Base-by-base conservation (phyloP, 30 jellyfish, hydroid and myxozoan species). In the Aurelia sp. region DNA sequence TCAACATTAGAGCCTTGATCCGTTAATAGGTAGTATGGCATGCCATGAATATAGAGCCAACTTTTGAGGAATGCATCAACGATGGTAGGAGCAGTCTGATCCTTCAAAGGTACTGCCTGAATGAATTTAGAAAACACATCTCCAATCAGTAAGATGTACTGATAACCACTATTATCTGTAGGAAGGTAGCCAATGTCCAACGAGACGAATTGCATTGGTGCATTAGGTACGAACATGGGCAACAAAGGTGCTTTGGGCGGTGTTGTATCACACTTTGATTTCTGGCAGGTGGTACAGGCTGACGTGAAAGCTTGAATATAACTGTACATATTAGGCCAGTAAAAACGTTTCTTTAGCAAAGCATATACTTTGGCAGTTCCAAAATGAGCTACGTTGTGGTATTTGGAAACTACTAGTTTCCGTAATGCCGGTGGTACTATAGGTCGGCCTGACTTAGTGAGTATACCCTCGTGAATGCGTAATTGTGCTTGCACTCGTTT, bases 161-260 rank as follows among this genome's bases (percentile, higher is more conserved):
- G 85, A 72, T 67, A 82, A 40, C 92, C 92, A 59, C 72, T 20
- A 30, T 51, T 13, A 52, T 75, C 90, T 17, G 61, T 62, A 12
- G 90, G 96, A 18, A 86, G 50, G 64, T 62, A 44, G 19, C 90
- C 84, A 21, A 86, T 74, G 61, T 86, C 96, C 55, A 86, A 13
- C 21, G 84, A 76, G 13, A 86, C 73, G 20, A 76, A 51, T 33
- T 80, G 90, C 90, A 64, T 80, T 48, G 90, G 90, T 35, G 84
- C 94, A 17, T 72, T 24, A 18, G 88, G 88, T 11, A 84, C 24
- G 33, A 72, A 72, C 88, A 84, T 84, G 24, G 66, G 94, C 8
- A 63, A 8, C 8, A 84, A 61, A 16, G 88, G 88, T n/a, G 87
- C 92, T 58, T 83, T 83, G 0, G 92, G 92, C 61, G 92, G 92